phyloP scores from a whole-genome alignment of 2,797 vertebrate species.

The Geotria australis region DNA sequence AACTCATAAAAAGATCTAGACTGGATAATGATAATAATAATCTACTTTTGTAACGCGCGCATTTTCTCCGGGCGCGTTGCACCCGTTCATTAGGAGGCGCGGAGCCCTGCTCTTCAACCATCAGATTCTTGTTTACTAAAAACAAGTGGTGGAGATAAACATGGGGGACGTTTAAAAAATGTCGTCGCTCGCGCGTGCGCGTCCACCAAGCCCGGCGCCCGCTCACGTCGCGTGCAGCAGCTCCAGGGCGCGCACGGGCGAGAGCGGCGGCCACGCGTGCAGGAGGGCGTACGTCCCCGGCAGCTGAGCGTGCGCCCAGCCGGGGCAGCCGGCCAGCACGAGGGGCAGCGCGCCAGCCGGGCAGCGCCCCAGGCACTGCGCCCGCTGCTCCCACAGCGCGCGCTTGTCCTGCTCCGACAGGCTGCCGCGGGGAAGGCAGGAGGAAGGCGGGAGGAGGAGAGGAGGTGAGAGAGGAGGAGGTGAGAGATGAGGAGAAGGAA shows the following conservation, averaged over 20 bases:
- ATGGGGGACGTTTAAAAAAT: too few species aligned
- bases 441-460: not conserved
- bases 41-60: too few species aligned
- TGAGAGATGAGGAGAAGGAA: too few species aligned
- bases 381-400: conserved; percentile 58
- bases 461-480: not conserved
- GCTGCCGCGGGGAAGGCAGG: conserved; percentile 13
- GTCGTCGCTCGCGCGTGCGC: not conserved
- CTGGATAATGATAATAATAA: too few species aligned
- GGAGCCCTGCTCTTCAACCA: too few species aligned
- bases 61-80: too few species aligned
- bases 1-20: too few species aligned
- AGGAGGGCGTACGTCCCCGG: conserved; percentile 73
- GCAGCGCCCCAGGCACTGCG: conserved; percentile 27
- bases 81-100: too few species aligned
- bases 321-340: conserved; percentile 60
- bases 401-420: conserved; percentile 32
- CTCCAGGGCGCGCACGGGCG: conserved; percentile 60
- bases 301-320: conserved; percentile 78
- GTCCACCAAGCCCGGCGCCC: not conserved
- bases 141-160: too few species aligned
- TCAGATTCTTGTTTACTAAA: too few species aligned
- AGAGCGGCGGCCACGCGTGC: conserved; percentile 47
- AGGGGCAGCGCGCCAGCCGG: conserved; percentile 41
- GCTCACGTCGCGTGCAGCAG: conserved; percentile 64